Evolutionary conservation across 2,888 invertebrate genomes (phyloP).

Genomic region (Phytoseiulus persimilis): DNA sequence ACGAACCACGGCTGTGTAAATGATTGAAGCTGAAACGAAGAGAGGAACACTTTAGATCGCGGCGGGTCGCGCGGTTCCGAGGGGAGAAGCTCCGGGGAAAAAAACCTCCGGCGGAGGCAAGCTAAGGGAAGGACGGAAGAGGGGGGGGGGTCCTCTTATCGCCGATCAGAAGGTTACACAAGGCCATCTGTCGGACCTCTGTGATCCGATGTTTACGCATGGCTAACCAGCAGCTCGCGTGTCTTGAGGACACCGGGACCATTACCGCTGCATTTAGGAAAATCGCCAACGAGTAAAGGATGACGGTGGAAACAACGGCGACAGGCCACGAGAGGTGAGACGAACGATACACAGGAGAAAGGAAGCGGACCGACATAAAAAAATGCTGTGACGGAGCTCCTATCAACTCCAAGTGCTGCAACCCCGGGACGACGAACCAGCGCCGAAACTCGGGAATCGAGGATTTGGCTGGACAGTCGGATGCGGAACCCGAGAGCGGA

Average conservation of each 20-base stretch:
- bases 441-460: background rate
- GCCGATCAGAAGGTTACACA: too few relatives aligned
- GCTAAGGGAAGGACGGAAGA: too few relatives aligned
- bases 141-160: too few relatives aligned
- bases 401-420: background rate
- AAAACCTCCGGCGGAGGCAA: too few relatives aligned
- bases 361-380: background rate
- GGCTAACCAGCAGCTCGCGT: too few relatives aligned
- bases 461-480: background rate
- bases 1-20: constrained; percentile 44
- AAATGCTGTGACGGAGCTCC: background rate
- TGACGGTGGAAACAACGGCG: background rate
- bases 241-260: too few relatives aligned
- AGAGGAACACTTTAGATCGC: background rate
- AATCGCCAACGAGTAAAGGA: background rate
- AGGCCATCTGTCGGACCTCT: too few relatives aligned
- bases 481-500: background rate
- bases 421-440: background rate
- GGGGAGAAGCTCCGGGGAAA: too few relatives aligned
- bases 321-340: background rate
- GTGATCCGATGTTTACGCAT: too few relatives aligned
- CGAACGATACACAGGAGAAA: background rate
- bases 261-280: too few relatives aligned
- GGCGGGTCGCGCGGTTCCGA: too few relatives aligned
- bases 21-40: constrained; percentile 21